Conservation (phyloP, 2,888 invertebrate genomes). For the Nymphalis polychloros region DNA sequence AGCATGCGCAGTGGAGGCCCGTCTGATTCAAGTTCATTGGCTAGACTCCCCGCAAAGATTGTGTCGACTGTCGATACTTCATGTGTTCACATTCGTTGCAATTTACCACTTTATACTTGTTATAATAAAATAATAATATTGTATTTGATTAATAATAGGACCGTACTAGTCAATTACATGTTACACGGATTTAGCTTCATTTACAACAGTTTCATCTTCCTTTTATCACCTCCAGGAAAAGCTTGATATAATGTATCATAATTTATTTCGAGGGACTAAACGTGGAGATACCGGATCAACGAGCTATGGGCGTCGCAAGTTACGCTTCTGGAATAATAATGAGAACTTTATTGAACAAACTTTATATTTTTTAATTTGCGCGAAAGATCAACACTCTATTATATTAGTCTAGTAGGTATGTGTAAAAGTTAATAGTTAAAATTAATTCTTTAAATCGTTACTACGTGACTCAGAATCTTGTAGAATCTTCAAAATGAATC, state of each 20-base stretch:
- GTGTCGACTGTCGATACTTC: slow-evolving; percentile 33
- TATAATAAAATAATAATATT: background rate
- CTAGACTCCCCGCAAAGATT: slow-evolving; percentile 68
- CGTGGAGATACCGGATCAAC: slow-evolving; percentile 8
- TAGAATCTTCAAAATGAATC: slow-evolving; percentile 33
- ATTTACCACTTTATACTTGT: background rate
- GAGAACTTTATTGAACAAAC: slow-evolving; percentile 48
- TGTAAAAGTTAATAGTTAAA: background rate
- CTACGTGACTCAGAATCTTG: slow-evolving; percentile 33
- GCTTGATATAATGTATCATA: background rate
- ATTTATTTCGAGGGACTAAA: slow-evolving; percentile 1
- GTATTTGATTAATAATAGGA: background rate
- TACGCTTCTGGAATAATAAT: slow-evolving; percentile 51
- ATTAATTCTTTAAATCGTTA: slow-evolving; percentile 23
- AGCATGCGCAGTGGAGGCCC: slow-evolving; percentile 67
- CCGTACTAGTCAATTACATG: background rate
- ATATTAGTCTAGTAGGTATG: background rate
- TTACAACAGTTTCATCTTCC: slow-evolving; percentile 9
- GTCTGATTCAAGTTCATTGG: slow-evolving; percentile 69
- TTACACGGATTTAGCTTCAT: background rate
- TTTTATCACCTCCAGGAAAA: slow-evolving; percentile 5
- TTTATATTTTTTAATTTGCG: slow-evolving; percentile 27
- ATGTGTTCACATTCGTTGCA: slow-evolving; percentile 26
- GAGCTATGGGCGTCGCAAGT: slow-evolving; percentile 23
- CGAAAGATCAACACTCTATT: slow-evolving; percentile 11